phyloP scores from a whole-genome alignment of 2,888 invertebrate genomes.

The Chaetoderma sp. region DNA sequence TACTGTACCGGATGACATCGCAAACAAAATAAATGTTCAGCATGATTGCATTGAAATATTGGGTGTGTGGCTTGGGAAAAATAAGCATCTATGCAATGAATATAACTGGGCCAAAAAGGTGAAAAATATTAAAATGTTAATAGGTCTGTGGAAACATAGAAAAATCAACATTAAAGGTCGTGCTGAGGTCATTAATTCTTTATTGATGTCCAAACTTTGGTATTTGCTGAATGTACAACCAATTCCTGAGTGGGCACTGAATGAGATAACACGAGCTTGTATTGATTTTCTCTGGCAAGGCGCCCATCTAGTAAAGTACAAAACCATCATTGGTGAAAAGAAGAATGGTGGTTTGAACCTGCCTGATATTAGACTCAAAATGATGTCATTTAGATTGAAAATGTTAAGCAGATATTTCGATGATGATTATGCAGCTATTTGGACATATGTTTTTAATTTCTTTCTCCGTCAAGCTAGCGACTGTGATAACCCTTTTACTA shows the following conservation, averaged over 20 bases:
- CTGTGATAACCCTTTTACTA: background rate
- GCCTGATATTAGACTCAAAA: background rate
- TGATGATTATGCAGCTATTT: background rate
- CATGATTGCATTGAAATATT: background rate
- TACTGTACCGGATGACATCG: background rate
- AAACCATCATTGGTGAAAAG: background rate
- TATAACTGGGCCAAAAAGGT: background rate
- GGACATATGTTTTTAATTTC: background rate
- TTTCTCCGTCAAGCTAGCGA: background rate
- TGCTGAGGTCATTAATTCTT: background rate
- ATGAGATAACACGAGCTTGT: background rate
- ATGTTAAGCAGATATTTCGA: background rate
- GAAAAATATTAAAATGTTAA: background rate
- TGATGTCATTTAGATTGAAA: background rate
- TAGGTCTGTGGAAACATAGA: conserved; percentile 2
- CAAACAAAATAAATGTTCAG: background rate
- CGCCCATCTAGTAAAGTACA: background rate
- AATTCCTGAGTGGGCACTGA: background rate
- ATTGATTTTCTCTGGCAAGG: conserved; percentile 1
- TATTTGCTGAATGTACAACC: background rate
- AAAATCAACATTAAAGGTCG: background rate
- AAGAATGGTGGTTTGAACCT: background rate
- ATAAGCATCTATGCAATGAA: background rate
- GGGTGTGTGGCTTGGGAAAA: background rate
- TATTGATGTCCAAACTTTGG: background rate